Conservation (phyloP, 2,113 vertebrate species). For the Geococcyx californianus region DNA sequence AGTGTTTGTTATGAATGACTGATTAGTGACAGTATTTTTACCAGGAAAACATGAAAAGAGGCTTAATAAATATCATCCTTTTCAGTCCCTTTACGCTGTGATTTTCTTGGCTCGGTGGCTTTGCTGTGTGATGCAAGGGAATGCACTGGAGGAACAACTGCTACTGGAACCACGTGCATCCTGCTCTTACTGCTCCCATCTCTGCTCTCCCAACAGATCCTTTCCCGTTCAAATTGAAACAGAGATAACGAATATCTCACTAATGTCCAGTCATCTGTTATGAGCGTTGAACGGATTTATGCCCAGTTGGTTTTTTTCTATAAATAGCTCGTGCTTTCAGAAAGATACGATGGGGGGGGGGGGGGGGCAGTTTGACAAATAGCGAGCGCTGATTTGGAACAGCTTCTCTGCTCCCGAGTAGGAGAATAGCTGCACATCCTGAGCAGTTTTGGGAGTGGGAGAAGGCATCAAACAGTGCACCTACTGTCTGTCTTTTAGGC, state of each 20-base stretch:
- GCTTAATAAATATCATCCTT: neutral
- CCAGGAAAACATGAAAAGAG: slow-evolving; percentile 1
- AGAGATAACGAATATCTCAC: neutral
- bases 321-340: neutral
- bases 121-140: slow-evolving; percentile 30
- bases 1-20: slow-evolving; percentile 35
- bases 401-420: neutral
- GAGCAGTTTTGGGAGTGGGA: neutral
- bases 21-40: neutral
- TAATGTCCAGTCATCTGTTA: slow-evolving; percentile 41
- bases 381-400: neutral
- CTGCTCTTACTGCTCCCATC: neutral
- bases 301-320: neutral
- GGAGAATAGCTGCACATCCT: neutral
- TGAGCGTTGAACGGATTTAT: neutral
- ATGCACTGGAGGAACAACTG: slow-evolving; percentile 5
- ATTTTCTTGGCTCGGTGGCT: neutral
- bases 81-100: neutral
- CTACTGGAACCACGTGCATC: slow-evolving; percentile 16
- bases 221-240: slow-evolving; percentile 13
- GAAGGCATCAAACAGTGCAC: neutral
- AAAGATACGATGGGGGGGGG: neutral
- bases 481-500: neutral
- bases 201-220: neutral
- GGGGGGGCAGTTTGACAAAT: neutral